Evolutionary conservation across 2,797 vertebrate genomes (phyloP), one percentile per base, ranked within the genome.

Genomic region (Melopsittacus undulatus): DNA sequence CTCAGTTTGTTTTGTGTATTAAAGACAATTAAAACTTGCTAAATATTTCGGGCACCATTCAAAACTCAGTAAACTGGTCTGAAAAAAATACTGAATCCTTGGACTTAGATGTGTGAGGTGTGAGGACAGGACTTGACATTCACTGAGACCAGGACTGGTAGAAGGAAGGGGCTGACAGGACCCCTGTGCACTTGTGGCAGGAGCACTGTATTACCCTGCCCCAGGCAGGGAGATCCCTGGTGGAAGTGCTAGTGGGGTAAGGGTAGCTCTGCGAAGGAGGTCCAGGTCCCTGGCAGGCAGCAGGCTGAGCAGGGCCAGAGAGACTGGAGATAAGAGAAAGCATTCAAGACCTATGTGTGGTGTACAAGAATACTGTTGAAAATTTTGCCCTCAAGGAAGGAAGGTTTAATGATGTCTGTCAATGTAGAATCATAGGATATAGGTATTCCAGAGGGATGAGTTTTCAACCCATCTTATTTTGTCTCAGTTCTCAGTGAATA

Each of bases 301-400:
- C 3, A 2, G 61, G 8, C 46, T 48, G 21, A 27, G 13, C 29
- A 49, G 38, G 19, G 19, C 3, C 46, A 62, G 34, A 61, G 29
- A 9, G 8, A 5, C 22, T 62, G 13, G 32, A 81, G 14, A 22
- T 18, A 52, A 49, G 13, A 13, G 7, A 19, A 62, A 75, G 13
- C 36, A 85, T 96, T 95, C n/a, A 92, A 49, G 82, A 83, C 83
- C 40, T 89, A 27, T 86, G 72, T 87, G 79, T 76, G 91, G 36
- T 52, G 48, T 78, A 45, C 48, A 88, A 96, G 78, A 86, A 79
- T 84, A 34, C 11, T 73, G 29, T 62, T 96, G 77, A 80, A 88
- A 72, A 70, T 90, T 93, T 97, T 91, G 93, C 63, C 90, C 29
- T 75, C 29, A 34, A 94, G 43, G 74, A 84, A 95, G 51, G 73